Evolutionary conservation across 2,888 invertebrate species (phyloP).

Genomic region (Alviniconcha strummeri): DNA sequence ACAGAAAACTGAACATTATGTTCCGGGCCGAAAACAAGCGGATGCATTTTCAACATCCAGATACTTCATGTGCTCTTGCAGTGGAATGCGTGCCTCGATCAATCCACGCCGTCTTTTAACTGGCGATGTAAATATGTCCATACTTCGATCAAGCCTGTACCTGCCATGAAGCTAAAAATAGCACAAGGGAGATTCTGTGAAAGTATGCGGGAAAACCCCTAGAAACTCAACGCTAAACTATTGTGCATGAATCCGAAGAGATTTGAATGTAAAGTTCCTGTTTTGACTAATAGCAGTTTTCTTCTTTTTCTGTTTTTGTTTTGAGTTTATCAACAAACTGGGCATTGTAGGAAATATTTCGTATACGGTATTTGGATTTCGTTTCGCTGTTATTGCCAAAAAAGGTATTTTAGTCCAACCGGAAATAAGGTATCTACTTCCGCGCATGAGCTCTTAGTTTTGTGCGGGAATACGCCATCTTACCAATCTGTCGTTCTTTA

Average conservation of each 20-base stretch:
- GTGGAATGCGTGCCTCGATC: background rate
- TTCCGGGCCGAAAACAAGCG: slow-evolving; percentile 32
- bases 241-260: no score
- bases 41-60: slow-evolving; percentile 39
- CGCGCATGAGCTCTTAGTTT: slow-evolving; percentile 40
- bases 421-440: slow-evolving; percentile 15
- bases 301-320: background rate
- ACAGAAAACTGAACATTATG: background rate
- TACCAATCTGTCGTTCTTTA: slow-evolving; percentile 48
- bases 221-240: no score
- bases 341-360: background rate
- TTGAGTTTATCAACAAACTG: background rate
- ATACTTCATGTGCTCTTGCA: slow-evolving; percentile 29
- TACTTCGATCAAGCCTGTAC: slow-evolving; percentile 40
- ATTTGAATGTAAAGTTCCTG: no score
- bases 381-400: slow-evolving; percentile 34
- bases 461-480: slow-evolving; percentile 56
- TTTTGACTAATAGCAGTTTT: no score
- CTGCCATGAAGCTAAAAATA: slow-evolving; percentile 38
- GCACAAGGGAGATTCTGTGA: background rate
- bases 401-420: slow-evolving; percentile 42
- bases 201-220: slow-evolving; percentile 1
- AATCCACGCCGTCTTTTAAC: slow-evolving; percentile 54
- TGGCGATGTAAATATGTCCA: slow-evolving; percentile 38
- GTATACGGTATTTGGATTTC: background rate